A percentile compares a stretch with the other conserved stretches of the same genome.
phyloP scores from a whole-genome alignment of 2,113 vertebrate species.

The Engraulis encrasicolus region DNA sequence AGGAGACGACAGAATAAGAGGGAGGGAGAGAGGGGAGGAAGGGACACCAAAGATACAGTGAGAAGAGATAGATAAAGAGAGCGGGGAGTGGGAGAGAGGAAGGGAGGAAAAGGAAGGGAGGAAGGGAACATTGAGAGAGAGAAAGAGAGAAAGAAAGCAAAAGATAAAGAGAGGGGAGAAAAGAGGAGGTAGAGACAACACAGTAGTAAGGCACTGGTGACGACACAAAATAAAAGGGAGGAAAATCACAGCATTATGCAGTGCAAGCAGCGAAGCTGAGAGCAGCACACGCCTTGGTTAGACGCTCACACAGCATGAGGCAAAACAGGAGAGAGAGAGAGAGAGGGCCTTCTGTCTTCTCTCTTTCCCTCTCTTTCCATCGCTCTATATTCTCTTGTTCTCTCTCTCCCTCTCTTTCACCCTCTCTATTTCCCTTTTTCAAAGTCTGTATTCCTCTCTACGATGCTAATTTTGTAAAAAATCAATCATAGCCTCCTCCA shows the following conservation, averaged over 20 bases:
- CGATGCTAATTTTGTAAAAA: slow-evolving; percentile 28
- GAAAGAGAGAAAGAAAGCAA: too few species aligned
- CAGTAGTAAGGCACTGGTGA: slow-evolving; percentile 57
- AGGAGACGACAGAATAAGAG: too few species aligned
- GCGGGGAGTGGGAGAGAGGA: background rate
- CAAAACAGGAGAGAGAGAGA: background rate
- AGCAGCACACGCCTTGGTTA: slow-evolving; percentile 49
- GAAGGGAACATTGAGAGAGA: slow-evolving; percentile 42
- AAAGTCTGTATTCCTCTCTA: background rate
- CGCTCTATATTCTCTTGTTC: too few species aligned
- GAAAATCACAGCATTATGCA: slow-evolving; percentile 62
- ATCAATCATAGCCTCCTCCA: background rate
- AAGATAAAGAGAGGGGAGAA: slow-evolving; percentile 48
- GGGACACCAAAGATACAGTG: background rate
- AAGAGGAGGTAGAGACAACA: slow-evolving; percentile 58
- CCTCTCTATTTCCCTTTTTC: background rate
- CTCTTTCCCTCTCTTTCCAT: background rate
- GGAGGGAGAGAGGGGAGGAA: slow-evolving; percentile 42
- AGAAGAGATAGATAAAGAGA: background rate
- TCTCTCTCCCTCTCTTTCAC: background rate
- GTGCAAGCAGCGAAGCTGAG: slow-evolving; percentile 45
- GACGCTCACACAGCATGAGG: slow-evolving; percentile 37
- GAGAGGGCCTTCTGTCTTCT: slow-evolving; percentile 17
- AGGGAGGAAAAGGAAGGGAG: slow-evolving; percentile 16
- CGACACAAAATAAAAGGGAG: slow-evolving; percentile 46